Evolutionary conservation across 2,797 vertebrate genomes (phyloP).

Genomic region (Yasuhikotakia modesta): DNA sequence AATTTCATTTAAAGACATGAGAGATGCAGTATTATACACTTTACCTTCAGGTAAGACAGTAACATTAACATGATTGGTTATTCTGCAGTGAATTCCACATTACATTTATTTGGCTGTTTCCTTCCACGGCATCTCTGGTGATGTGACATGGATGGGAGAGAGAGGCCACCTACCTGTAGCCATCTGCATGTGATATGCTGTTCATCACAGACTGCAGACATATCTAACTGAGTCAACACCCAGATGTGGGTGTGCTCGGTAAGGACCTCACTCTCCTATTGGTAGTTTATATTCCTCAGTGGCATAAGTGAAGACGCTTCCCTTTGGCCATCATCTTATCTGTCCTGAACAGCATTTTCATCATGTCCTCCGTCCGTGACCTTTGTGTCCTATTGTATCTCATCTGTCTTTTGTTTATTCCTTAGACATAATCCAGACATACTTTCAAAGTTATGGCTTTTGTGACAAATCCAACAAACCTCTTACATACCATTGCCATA

Average conservation of each 20-base stretch:
- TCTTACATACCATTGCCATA: constrained; percentile 17
- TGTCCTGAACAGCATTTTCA: constrained; percentile 58
- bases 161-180: constrained; percentile 65
- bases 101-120: constrained; percentile 48
- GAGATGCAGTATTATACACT: neutral
- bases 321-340: constrained; percentile 62
- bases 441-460: constrained; percentile 69
- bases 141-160: constrained; percentile 77
- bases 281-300: constrained; percentile 69
- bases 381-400: constrained; percentile 64
- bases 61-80: constrained; percentile 15
- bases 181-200: constrained; percentile 59
- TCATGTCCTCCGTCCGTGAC: constrained; percentile 56
- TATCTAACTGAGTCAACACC: constrained; percentile 50
- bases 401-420: constrained; percentile 73
- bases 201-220: constrained; percentile 59
- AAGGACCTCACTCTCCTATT: constrained; percentile 76
- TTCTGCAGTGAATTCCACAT: constrained; percentile 21
- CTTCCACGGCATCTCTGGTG: constrained; percentile 71
- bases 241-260: constrained; percentile 60
- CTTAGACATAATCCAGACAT: constrained; percentile 72
- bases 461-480: constrained; percentile 50
- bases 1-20: neutral
- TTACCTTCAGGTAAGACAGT: neutral
- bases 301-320: constrained; percentile 67